phyloP scores from a whole-genome alignment of 2,113 vertebrate genomes.

The Alexandromys fortis region DNA sequence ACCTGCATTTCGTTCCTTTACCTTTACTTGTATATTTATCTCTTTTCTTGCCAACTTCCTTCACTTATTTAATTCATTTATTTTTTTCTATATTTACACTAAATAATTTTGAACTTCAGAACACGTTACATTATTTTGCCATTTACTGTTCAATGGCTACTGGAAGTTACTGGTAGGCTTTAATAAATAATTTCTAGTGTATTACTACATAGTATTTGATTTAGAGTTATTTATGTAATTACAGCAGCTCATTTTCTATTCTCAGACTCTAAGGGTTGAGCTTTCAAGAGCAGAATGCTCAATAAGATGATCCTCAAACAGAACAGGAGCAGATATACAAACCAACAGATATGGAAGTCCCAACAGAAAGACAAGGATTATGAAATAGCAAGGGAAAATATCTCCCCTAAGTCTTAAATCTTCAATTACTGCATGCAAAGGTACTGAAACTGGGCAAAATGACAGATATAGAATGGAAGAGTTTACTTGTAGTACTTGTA shows the following conservation, averaged over 20 bases:
- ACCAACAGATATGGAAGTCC: background rate
- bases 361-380: too few relatives aligned
- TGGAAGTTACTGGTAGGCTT: background rate
- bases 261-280: background rate
- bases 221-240: background rate
- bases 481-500: too few relatives aligned
- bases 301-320: background rate
- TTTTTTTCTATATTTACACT: background rate
- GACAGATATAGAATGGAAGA: background rate
- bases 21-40: too few relatives aligned
- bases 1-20: background rate
- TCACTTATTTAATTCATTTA: background rate
- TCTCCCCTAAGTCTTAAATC: background rate
- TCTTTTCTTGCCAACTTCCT: accelerated
- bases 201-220: too few relatives aligned
- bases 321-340: background rate
- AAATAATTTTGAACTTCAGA: background rate
- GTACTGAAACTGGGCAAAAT: background rate
- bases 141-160: background rate
- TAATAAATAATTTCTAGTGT: background rate
- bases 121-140: background rate
- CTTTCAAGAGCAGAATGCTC: background rate
- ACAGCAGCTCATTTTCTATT: background rate
- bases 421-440: background rate
- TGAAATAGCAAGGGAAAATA: background rate